These are phyloP conservation scores for Pyrocoelia pectoralis DNA, from an alignment of 2,888 invertebrate genomes.

Conservation along the genomic window DNA sequence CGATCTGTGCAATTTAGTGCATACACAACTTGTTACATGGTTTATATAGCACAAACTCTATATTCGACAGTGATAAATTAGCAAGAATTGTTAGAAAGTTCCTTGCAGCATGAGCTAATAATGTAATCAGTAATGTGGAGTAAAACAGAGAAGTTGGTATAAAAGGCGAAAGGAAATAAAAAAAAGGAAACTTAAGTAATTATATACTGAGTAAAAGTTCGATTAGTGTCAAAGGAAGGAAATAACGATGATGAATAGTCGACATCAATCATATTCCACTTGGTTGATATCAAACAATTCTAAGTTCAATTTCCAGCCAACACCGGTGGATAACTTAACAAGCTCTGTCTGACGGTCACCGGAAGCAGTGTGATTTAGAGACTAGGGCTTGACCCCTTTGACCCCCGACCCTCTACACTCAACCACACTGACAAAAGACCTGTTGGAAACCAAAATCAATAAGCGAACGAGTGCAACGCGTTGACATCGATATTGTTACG, in stretches of 20 bases:
- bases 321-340: constrained; percentile 43
- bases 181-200: constrained; percentile 47
- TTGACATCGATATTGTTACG: constrained; percentile 11
- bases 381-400: constrained; percentile 42
- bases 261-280: constrained; percentile 59
- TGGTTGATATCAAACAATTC: constrained; percentile 45
- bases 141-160: constrained; percentile 17
- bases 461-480: constrained; percentile 19
- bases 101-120: constrained; percentile 31
- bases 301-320: constrained; percentile 44
- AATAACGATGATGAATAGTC: constrained; percentile 60
- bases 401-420: constrained; percentile 39
- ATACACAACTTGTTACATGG: constrained; percentile 46
- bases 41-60: constrained; percentile 36
- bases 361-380: constrained; percentile 47
- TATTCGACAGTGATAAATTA: constrained; percentile 53
- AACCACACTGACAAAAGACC: constrained; percentile 41
- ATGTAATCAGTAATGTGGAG: constrained; percentile 26
- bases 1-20: constrained; percentile 45
- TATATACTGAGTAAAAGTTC: constrained; percentile 56
- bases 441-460: constrained; percentile 36
- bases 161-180: constrained; percentile 25
- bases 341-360: constrained; percentile 42
- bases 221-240: constrained; percentile 55
- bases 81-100: constrained; percentile 38